A percentile compares a stretch with the other conserved stretches of the same genome.
These are phyloP conservation scores for Lasiommata megera DNA, from an alignment of 2,888 invertebrate genomes.

Conservation along the genomic window DNA sequence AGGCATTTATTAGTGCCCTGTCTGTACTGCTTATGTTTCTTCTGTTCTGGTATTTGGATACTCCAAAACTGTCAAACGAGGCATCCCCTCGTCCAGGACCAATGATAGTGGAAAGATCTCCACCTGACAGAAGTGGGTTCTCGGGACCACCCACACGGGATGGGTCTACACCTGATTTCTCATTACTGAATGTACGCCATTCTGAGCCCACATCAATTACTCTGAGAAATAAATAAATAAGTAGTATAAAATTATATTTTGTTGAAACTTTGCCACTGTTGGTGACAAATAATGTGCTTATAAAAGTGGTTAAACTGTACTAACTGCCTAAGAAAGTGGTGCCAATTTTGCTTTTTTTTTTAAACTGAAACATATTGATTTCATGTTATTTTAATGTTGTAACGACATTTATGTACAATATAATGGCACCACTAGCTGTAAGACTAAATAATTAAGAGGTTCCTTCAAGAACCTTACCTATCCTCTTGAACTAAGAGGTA, in stretches of 20 bases:
- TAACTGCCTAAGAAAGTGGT: too few species aligned
- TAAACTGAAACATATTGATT: too few species aligned
- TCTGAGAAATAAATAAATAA: slow-evolving; percentile 70
- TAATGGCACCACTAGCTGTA: too few species aligned
- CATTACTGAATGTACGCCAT: slow-evolving; percentile 99
- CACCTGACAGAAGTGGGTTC: slow-evolving; percentile 96
- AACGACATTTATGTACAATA: too few species aligned
- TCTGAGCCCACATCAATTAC: slow-evolving; percentile 99
- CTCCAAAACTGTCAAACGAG: slow-evolving; percentile 93
- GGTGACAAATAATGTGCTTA: too few species aligned
- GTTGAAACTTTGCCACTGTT: too few species aligned
- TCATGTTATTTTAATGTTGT: too few species aligned
- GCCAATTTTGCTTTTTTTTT: too few species aligned
- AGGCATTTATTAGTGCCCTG: slow-evolving; percentile 96
- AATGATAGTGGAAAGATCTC: slow-evolving; percentile 98
- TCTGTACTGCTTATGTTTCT: slow-evolving; percentile 95
- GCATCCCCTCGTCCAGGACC: slow-evolving; percentile 88
- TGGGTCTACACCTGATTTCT: slow-evolving; percentile 97
- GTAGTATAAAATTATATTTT: not conserved
- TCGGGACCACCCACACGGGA: slow-evolving; percentile 99
- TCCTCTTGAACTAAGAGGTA: too few species aligned
- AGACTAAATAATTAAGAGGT: too few species aligned
- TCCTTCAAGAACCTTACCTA: too few species aligned
- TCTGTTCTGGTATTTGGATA: slow-evolving; percentile 87
- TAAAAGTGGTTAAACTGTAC: too few species aligned